Conservation (phyloP, 2,797 vertebrate species). For the Sternarchorhynchus goeldii region DNA sequence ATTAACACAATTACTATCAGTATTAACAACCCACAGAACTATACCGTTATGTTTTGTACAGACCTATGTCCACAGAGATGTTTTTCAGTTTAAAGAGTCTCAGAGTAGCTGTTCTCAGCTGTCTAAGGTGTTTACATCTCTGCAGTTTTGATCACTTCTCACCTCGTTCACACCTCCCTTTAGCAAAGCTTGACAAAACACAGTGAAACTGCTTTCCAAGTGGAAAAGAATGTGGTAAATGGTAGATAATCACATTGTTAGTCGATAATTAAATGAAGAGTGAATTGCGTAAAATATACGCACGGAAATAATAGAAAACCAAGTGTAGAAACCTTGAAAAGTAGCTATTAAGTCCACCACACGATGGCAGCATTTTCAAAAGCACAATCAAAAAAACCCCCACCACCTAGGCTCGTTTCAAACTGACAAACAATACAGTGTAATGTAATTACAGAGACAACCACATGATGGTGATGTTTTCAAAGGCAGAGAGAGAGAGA, state of each 20-base stretch:
- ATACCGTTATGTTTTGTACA: too few relatives aligned
- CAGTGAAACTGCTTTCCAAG: background rate
- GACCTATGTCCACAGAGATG: too few relatives aligned
- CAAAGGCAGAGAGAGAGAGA: background rate
- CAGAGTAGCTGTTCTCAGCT: too few relatives aligned
- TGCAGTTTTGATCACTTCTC: background rate
- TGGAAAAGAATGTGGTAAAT: background rate
- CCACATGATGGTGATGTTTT: conserved; percentile 65
- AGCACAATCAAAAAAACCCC: background rate
- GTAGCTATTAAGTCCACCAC: background rate
- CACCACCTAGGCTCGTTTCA: too few relatives aligned
- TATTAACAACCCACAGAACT: too few relatives aligned
- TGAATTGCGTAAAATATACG: background rate
- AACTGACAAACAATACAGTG: background rate
- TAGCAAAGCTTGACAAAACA: background rate
- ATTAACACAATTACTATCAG: too few relatives aligned
- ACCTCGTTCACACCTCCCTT: conserved; percentile 8
- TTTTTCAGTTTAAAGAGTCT: too few relatives aligned
- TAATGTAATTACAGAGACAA: conserved; percentile 11
- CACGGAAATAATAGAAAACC: background rate
- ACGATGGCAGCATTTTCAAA: conserved; percentile 13
- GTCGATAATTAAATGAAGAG: background rate
- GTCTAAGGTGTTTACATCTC: too few relatives aligned
- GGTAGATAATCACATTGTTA: background rate
- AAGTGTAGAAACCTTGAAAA: background rate